Evolutionary conservation across 2,797 vertebrate genomes (phyloP).

Genomic region (Mus minutoides): DNA sequence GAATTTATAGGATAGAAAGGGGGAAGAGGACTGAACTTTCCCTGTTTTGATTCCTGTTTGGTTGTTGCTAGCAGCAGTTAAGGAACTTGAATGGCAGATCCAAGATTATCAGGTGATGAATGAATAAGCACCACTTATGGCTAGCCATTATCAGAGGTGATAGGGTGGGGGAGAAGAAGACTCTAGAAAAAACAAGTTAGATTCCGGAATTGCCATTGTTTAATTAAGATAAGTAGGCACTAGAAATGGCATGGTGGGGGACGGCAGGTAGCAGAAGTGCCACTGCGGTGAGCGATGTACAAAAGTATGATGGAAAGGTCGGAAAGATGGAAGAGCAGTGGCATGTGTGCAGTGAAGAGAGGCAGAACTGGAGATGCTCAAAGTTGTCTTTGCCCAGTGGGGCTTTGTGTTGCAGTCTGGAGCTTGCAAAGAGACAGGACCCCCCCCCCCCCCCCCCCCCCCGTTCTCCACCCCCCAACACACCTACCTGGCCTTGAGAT

Average conservation of each 20-base stretch:
- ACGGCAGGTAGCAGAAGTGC: background rate
- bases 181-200: background rate
- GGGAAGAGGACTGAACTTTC: background rate
- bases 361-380: background rate
- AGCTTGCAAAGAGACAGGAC: background rate
- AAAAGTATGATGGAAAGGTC: background rate
- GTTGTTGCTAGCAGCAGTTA: background rate
- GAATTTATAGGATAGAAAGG: background rate
- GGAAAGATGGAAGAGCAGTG: background rate
- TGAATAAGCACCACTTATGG: background rate
- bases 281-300: background rate
- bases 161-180: background rate
- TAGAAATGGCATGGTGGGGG: background rate
- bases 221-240: background rate
- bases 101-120: background rate
- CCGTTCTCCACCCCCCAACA: too few relatives aligned
- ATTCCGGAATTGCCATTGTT: background rate
- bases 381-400: background rate
- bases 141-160: too few relatives aligned
- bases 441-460: too few relatives aligned
- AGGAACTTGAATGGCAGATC: background rate
- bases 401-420: background rate
- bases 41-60: background rate
- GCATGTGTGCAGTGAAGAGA: background rate
- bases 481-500: rapidly evolving